Conservation (phyloP, 2,888 invertebrate species). For the Zaprionus obscuricornis region DNA sequence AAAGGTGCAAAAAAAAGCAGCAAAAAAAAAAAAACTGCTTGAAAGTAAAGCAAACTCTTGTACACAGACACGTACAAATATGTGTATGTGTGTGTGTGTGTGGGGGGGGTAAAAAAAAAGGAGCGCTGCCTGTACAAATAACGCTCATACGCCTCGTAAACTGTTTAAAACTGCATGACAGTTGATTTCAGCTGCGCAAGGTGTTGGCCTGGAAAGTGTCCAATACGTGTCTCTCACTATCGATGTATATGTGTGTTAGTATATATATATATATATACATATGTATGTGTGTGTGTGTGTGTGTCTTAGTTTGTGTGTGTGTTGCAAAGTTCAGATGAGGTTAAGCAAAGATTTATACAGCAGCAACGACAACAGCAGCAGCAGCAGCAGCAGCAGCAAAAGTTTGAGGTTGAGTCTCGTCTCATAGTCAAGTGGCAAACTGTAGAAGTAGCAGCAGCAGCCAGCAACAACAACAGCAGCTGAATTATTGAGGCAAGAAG, state of each 20-base stretch:
- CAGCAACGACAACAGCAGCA: conserved; percentile 22
- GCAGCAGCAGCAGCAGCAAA: conserved; percentile 36
- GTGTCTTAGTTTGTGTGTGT: background rate
- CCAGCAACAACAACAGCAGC: conserved; percentile 30
- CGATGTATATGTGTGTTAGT: background rate
- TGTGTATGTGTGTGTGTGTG: conserved; percentile 8
- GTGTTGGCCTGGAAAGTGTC: conserved; percentile 47
- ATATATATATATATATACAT: background rate
- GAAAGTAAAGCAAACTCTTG: conserved; percentile 13
- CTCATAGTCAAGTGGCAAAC: conserved; percentile 57
- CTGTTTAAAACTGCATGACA: conserved; percentile 75
- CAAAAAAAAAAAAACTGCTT: conserved; percentile 9
- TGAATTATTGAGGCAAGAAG: conserved; percentile 75
- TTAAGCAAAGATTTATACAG: conserved; percentile 64
- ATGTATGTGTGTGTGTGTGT: background rate
- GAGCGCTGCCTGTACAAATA: conserved; percentile 58
- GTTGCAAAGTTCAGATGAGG: conserved; percentile 64
- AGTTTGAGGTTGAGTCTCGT: conserved; percentile 54
- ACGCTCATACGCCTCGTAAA: conserved; percentile 74
- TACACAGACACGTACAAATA: too few relatives aligned
- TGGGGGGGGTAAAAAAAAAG: conserved; percentile 26
- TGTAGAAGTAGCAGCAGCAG: conserved; percentile 27
- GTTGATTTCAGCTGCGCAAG: conserved; percentile 63
- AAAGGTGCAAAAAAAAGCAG: conserved; percentile 4
- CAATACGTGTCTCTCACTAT: too few relatives aligned